These are phyloP conservation scores for Acanthosoma haemorrhoidale DNA, from an alignment of 2,888 invertebrate genomes.

Conservation along the genomic window DNA sequence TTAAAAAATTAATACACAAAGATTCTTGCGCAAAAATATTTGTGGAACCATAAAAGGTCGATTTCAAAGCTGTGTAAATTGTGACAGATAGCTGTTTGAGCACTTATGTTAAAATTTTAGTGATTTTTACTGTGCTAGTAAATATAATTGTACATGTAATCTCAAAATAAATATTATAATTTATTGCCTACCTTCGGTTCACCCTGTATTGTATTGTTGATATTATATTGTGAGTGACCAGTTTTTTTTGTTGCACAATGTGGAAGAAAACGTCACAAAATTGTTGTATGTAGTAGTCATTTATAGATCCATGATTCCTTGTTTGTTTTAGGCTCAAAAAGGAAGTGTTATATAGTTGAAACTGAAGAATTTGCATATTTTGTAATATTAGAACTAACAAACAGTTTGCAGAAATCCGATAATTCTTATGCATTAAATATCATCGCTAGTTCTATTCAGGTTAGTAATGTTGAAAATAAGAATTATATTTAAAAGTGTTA, in stretches of 20 bases:
- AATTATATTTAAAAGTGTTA: too few relatives aligned
- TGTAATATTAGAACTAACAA: neutral
- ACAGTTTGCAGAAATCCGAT: constrained; percentile 13
- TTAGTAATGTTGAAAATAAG: constrained; percentile 40
- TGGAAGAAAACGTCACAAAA: neutral
- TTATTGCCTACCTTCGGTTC: too few relatives aligned
- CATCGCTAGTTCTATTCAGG: constrained; percentile 52
- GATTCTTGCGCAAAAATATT: too few relatives aligned
- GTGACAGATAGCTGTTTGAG: too few relatives aligned
- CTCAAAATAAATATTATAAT: too few relatives aligned
- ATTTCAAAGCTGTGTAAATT: too few relatives aligned
- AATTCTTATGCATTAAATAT: constrained; percentile 44
- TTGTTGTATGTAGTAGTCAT: neutral
- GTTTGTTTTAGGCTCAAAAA: neutral
- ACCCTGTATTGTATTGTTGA: too few relatives aligned
- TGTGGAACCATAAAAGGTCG: too few relatives aligned
- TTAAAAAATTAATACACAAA: too few relatives aligned
- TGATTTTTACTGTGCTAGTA: too few relatives aligned
- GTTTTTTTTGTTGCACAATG: neutral
- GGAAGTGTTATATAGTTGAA: neutral
- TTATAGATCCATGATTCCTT: neutral
- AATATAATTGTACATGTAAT: too few relatives aligned
- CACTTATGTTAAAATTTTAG: too few relatives aligned
- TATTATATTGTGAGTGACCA: neutral
- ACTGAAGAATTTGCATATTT: constrained; percentile 6